Percentiles rank a stretch among this genome's conserved stretches.
Conservation (phyloP, 2,113 vertebrate genomes). For the Neofelis nebulosa region DNA sequence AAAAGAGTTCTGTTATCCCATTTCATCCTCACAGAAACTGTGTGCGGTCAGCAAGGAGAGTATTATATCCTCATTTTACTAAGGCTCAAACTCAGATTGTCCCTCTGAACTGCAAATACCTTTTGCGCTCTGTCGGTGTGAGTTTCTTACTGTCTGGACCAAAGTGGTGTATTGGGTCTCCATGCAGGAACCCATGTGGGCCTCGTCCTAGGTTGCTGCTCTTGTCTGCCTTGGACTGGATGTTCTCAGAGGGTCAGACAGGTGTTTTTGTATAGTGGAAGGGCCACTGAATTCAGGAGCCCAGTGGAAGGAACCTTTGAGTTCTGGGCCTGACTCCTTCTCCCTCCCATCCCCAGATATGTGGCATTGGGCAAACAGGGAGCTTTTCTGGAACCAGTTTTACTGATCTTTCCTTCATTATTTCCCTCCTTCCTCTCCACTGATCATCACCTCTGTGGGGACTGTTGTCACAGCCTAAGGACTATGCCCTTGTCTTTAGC, state of each 20-base stretch:
- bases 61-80: not conserved
- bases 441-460: accelerated
- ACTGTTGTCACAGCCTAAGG: not conserved
- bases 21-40: not conserved
- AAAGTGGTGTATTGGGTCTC: not conserved
- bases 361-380: not conserved
- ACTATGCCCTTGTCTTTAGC: not conserved
- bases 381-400: not conserved
- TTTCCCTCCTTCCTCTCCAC: not conserved
- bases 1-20: not conserved
- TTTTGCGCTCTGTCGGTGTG: not conserved
- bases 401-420: not conserved
- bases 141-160: not conserved
- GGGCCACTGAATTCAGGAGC: not conserved
- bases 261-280: not conserved
- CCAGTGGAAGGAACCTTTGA: no score
- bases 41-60: not conserved
- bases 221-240: not conserved
- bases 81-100: not conserved
- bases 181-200: not conserved
- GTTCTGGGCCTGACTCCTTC: not conserved
- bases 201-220: not conserved
- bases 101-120: not conserved
- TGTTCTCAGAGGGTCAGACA: not conserved
- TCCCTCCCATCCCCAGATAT: not conserved